Percentiles rank a stretch among this genome's conserved stretches.
These are phyloP conservation scores for Drosophila mauritiana DNA, from an alignment of 1,140 invertebrate genomes.

Conservation along the genomic window DNA sequence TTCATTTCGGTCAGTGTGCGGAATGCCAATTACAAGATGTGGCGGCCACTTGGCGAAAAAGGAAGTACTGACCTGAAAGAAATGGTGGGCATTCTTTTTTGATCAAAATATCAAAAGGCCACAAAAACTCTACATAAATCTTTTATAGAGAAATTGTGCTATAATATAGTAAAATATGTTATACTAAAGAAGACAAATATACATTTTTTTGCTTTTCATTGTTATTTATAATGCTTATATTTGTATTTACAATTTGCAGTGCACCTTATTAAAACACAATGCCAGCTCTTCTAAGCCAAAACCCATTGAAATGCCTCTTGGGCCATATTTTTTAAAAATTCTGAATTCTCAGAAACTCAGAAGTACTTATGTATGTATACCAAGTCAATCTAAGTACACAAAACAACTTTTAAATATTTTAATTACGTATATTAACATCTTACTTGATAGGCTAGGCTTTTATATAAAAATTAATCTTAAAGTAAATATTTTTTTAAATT, in stretches of 20 bases:
- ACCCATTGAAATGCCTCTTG: constrained; percentile 77
- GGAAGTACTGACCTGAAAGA: neutral
- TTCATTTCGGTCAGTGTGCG: constrained; percentile 80
- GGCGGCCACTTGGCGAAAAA: constrained; percentile 43
- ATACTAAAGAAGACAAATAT: too few species aligned
- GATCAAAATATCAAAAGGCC: too few species aligned
- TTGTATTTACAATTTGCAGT: neutral
- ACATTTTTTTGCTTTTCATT: too few species aligned
- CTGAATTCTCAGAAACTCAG: constrained; percentile 11
- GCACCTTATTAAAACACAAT: constrained; percentile 6
- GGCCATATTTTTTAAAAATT: constrained; percentile 78
- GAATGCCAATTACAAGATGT: constrained; percentile 81
- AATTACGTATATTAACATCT: too few species aligned
- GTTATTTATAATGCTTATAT: neutral
- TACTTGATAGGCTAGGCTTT: neutral
- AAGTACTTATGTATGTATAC: constrained; percentile 7
- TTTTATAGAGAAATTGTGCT: too few species aligned
- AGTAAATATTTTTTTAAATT: neutral
- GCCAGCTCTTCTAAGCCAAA: constrained; percentile 17
- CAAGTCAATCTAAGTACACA: constrained; percentile 1
- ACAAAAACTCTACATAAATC: neutral
- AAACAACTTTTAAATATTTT: too few species aligned
- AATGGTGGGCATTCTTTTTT: neutral
- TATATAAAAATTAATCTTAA: too few species aligned
- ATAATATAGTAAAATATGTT: too few species aligned